Evolutionary conservation across 2,113 vertebrate genomes (phyloP).

Genomic region (Cephalopholis sonnerati): DNA sequence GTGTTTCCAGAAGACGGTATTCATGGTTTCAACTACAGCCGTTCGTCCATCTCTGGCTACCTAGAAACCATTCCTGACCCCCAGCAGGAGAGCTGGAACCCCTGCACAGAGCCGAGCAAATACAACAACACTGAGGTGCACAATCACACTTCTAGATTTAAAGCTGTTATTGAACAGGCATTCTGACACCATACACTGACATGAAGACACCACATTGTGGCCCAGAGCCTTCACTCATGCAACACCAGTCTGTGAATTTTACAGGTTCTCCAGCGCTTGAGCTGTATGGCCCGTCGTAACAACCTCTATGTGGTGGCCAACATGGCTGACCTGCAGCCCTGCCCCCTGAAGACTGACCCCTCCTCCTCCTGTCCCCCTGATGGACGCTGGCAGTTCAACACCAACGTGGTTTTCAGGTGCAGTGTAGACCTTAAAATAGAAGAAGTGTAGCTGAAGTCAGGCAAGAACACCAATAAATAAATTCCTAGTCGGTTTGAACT

Average conservation of each 20-base stretch:
- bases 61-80: constrained; percentile 89
- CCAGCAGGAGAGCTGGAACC: constrained; percentile 89
- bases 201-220: neutral
- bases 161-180: neutral
- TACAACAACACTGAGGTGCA: constrained; percentile 92
- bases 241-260: neutral
- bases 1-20: constrained; percentile 97
- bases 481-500: neutral
- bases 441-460: neutral
- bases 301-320: constrained; percentile 93
- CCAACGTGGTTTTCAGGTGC: constrained; percentile 88
- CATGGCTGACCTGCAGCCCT: constrained; percentile 89
- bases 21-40: constrained; percentile 95
- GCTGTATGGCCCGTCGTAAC: constrained; percentile 91
- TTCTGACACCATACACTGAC: neutral
- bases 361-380: constrained; percentile 87
- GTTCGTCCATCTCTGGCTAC: constrained; percentile 90
- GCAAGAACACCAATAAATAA: neutral
- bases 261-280: constrained; percentile 91
- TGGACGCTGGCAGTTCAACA: constrained; percentile 94
- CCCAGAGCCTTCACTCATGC: neutral
- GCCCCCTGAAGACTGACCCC: constrained; percentile 73
- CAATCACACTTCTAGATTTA: neutral
- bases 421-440: neutral
- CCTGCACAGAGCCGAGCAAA: constrained; percentile 87